phyloP scores from a whole-genome alignment of 2,113 vertebrate species.

The Pomatorhinus ruficollis region DNA sequence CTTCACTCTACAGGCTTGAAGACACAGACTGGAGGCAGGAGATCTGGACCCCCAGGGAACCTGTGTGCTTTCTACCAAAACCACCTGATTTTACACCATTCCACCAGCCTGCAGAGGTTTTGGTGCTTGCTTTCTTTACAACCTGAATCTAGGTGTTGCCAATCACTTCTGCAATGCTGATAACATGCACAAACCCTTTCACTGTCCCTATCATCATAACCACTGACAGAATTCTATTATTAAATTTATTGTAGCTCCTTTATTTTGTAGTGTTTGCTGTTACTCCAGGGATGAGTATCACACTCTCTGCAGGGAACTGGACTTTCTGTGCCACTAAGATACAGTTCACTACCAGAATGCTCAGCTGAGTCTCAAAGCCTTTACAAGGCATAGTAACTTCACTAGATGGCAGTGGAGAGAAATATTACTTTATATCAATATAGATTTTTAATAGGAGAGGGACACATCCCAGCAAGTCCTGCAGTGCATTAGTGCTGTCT shows the following conservation, averaged over 20 bases:
- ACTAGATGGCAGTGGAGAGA: conserved; percentile 57
- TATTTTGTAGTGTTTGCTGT: not conserved
- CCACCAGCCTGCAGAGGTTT: not conserved
- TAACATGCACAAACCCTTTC: not conserved
- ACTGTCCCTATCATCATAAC: not conserved
- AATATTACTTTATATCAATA: not conserved
- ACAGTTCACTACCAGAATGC: not conserved
- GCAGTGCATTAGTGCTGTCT: not conserved
- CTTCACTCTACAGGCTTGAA: not conserved
- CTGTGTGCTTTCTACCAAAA: not conserved
- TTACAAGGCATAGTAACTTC: not conserved
- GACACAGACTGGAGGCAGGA: not conserved
- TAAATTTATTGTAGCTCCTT: not conserved
- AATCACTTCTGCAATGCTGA: not conserved
- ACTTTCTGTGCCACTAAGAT: not conserved
- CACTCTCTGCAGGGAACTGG: not conserved
- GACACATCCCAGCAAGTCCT: not conserved
- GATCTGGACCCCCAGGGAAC: rapidly evolving
- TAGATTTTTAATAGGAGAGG: not conserved
- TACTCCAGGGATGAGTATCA: not conserved
- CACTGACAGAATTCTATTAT: not conserved
- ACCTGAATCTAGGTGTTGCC: too few species aligned
- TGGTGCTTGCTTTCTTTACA: not conserved
- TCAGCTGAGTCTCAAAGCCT: not conserved
- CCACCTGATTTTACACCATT: not conserved